phyloP scores from a whole-genome alignment of 2,797 vertebrate species.

The Champsocephalus esox region DNA sequence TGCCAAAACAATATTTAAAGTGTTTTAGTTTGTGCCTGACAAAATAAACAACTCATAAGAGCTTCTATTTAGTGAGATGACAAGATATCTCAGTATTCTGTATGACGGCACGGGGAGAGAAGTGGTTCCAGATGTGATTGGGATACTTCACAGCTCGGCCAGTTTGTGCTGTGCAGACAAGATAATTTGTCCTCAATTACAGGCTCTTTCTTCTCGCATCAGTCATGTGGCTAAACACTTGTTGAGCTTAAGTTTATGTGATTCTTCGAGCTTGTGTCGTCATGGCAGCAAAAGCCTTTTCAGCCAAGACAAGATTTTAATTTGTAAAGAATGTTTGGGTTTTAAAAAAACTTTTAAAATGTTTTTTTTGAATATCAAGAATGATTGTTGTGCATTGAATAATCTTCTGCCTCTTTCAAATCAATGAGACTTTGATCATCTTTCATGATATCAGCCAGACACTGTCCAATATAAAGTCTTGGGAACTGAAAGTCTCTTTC shows the following conservation, averaged over 20 bases:
- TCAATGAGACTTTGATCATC: neutral
- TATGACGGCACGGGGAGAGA: conserved; percentile 68
- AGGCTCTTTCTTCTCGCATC: conserved; percentile 67
- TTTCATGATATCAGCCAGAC: neutral
- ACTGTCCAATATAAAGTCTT: conserved; percentile 5
- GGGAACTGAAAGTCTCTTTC: conserved; percentile 23
- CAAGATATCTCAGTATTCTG: conserved; percentile 58
- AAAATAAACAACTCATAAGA: conserved; percentile 47
- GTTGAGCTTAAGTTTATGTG: conserved; percentile 53
- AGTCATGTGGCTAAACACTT: conserved; percentile 58
- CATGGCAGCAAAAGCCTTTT: conserved; percentile 32
- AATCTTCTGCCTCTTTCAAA: conserved; percentile 15
- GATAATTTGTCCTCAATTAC: conserved; percentile 79
- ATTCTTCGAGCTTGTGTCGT: conserved; percentile 40
- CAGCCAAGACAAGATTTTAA: neutral
- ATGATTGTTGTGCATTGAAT: neutral
- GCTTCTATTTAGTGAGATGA: conserved; percentile 54
- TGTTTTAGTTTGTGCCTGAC: conserved; percentile 48
- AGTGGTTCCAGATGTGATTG: conserved; percentile 77
- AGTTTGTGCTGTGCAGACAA: conserved; percentile 63
- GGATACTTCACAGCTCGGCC: conserved; percentile 65
- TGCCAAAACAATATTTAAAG: conserved; percentile 61
- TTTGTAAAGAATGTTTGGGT: neutral
- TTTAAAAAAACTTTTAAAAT: neutral
- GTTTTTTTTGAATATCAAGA: neutral